Conservation (phyloP, 2,888 invertebrate genomes). For the Clitarchus hookeri region DNA sequence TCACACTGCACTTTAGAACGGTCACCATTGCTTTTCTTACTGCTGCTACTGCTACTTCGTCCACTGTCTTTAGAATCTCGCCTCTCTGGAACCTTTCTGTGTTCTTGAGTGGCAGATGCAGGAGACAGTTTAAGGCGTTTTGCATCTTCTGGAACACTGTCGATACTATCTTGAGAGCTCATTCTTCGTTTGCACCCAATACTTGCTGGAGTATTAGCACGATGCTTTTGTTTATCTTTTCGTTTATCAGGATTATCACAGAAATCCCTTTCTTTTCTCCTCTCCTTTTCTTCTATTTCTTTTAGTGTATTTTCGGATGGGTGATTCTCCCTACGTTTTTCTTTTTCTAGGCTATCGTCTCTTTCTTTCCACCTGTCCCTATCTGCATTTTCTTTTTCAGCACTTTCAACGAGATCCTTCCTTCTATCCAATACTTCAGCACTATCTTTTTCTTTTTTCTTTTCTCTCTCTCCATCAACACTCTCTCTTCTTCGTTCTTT, state of each 20-base stretch:
- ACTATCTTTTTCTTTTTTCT: conserved; percentile 41
- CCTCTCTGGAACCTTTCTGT: conserved; percentile 62
- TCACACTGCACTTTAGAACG: conserved; percentile 59
- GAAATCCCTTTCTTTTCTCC: conserved; percentile 50
- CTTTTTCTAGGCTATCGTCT: conserved; percentile 37
- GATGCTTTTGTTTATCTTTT: conserved; percentile 58
- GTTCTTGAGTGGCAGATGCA: conserved; percentile 49
- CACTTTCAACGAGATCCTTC: conserved; percentile 37
- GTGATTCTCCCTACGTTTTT: conserved; percentile 34
- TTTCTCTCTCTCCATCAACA: conserved; percentile 48
- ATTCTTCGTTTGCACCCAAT: conserved; percentile 74
- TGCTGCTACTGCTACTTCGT: conserved; percentile 48
- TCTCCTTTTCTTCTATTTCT: conserved; percentile 50
- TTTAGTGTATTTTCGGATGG: conserved; percentile 46
- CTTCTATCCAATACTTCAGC: conserved; percentile 34
- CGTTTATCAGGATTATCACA: conserved; percentile 49
- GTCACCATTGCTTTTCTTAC: conserved; percentile 45
- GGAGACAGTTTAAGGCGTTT: conserved; percentile 63
- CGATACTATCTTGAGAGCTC: conserved; percentile 74
- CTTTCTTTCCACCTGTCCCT: conserved; percentile 38
- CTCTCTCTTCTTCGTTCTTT: conserved; percentile 49
- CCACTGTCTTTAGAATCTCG: conserved; percentile 72
- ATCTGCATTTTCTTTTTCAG: conserved; percentile 38
- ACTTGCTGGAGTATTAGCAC: conserved; percentile 61
- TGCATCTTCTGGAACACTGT: conserved; percentile 56